Conservation (phyloP, 2,113 vertebrate genomes). For the Sander lucioperca region DNA sequence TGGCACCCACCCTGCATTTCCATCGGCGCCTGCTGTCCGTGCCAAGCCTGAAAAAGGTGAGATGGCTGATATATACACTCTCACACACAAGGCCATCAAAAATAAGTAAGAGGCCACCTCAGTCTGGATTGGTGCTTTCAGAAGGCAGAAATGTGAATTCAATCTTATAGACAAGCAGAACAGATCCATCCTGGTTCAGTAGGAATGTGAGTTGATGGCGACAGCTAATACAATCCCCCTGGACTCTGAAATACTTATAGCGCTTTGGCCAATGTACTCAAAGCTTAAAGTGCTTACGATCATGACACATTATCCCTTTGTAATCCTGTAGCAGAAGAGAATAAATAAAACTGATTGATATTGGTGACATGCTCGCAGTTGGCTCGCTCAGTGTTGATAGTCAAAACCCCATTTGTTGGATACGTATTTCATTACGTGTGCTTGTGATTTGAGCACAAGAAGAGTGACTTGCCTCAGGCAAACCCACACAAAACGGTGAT, state of each 20-base stretch:
- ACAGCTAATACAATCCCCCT: conserved; percentile 8
- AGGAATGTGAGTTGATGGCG: conserved; percentile 31
- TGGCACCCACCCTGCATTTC: conserved; percentile 73
- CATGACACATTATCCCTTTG: conserved; percentile 26
- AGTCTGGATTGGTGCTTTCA: conserved; percentile 29
- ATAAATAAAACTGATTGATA: conserved; percentile 67
- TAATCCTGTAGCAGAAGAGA: conserved; percentile 42
- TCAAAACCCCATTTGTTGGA: conserved; percentile 63
- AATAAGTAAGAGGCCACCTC: conserved; percentile 47
- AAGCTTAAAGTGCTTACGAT: background rate
- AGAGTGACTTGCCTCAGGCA: conserved; percentile 78
- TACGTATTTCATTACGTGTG: conserved; percentile 58
- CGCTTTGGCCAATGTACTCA: background rate
- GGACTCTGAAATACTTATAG: background rate
- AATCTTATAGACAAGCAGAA: conserved; percentile 23
- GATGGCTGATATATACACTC: conserved; percentile 63
- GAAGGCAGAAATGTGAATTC: conserved; percentile 35
- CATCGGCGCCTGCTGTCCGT: conserved; percentile 67
- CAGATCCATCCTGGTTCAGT: conserved; percentile 11
- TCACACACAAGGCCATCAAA: conserved; percentile 57
- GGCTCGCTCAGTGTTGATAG: conserved; percentile 38
- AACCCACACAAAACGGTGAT: conserved; percentile 84
- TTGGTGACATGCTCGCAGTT: conserved; percentile 42
- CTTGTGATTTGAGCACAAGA: conserved; percentile 69
- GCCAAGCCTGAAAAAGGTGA: conserved; percentile 75